Conservation (phyloP, 2,888 invertebrate genomes). For the Seira ritae region DNA sequence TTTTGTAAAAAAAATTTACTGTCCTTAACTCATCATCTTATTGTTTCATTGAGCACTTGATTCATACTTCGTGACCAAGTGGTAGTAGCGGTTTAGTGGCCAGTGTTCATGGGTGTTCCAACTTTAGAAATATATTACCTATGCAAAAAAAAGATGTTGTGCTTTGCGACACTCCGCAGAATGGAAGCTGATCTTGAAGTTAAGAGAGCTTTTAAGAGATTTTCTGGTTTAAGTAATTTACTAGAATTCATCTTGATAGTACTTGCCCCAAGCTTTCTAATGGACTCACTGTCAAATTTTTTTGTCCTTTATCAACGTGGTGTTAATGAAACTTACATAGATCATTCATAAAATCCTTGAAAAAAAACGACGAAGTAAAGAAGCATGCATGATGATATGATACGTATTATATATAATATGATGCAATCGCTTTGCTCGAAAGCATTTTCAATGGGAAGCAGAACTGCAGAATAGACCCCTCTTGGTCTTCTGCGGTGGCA, state of each 20-base stretch:
- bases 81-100: too few species aligned
- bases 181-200: background rate
- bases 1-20: background rate
- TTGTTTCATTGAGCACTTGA: background rate
- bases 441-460: too few species aligned
- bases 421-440: background rate
- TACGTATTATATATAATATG: too few species aligned
- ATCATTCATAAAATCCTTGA: background rate
- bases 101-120: background rate
- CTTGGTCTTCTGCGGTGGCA: background rate
- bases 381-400: background rate
- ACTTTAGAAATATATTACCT: too few species aligned
- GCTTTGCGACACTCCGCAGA: background rate
- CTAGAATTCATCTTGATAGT: background rate
- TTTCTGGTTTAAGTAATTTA: background rate
- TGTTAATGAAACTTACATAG: slow-evolving; percentile 51
- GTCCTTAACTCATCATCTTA: background rate
- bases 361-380: too few species aligned
- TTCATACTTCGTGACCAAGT: too few species aligned
- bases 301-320: slow-evolving; percentile 11
- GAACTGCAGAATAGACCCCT: too few species aligned
- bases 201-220: background rate
- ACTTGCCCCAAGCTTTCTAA: background rate
- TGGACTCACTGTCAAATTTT: slow-evolving; percentile 22
- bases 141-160: background rate